A percentile compares a stretch with the other conserved stretches of the same genome.
phyloP scores from a whole-genome alignment of 1,140 invertebrate genomes.

The Drosophila mauritiana region DNA sequence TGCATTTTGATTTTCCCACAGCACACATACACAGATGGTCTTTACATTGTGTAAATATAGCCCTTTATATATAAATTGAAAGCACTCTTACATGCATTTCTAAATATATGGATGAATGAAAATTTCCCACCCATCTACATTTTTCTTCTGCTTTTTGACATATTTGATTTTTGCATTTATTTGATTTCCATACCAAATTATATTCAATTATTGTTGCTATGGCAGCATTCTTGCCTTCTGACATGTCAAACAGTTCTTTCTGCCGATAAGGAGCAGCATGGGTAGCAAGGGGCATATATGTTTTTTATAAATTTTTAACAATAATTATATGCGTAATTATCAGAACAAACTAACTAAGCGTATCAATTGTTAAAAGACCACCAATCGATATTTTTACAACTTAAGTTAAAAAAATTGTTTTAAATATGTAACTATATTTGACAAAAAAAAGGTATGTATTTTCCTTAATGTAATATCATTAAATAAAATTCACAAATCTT shows the following conservation, averaged over 20 bases:
- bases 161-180: conserved; percentile 53
- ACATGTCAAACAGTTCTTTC: conserved; percentile 3
- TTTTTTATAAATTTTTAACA: not conserved
- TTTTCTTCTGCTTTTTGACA: conserved; percentile 6
- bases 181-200: conserved; percentile 55
- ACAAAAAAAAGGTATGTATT: not conserved
- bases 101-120: conserved; percentile 19
- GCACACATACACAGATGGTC: not conserved
- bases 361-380: no score
- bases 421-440: not conserved
- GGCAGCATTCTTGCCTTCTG: conserved; percentile 9
- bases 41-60: not conserved
- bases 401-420: not conserved
- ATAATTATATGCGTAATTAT: no score
- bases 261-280: not conserved
- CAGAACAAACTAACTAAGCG: no score
- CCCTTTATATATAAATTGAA: not conserved
- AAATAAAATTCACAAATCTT: not conserved
- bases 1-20: conserved; percentile 63
- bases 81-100: conserved; percentile 1
- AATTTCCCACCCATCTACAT: not conserved
- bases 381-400: not conserved
- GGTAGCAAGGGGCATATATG: not conserved
- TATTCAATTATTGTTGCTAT: conserved; percentile 56
- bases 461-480: not conserved